Evolutionary conservation across 2,797 vertebrate genomes (phyloP).

Genomic region (Melanotaenia parkinsoni): DNA sequence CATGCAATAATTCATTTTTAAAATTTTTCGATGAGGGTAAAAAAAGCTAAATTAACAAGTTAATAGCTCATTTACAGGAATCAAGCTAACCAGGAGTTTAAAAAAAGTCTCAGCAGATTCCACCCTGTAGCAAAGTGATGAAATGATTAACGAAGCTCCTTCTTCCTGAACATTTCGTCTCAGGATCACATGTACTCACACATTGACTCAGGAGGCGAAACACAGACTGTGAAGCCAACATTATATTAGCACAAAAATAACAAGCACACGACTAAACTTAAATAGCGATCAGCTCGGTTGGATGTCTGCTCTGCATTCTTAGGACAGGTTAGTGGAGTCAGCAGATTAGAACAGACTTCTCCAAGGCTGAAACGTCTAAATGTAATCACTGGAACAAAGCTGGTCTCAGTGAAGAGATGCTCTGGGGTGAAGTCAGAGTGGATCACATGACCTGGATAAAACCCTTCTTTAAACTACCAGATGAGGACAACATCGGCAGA

Average conservation of each 20-base stretch:
- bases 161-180: not conserved
- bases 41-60: too few relatives aligned
- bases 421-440: slow-evolving; percentile 17
- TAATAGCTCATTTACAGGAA: too few relatives aligned
- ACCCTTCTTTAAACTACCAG: slow-evolving; percentile 13
- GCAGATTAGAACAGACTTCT: slow-evolving; percentile 15
- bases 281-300: not conserved
- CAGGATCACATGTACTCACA: not conserved
- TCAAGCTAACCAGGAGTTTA: too few relatives aligned
- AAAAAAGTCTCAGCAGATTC: not conserved
- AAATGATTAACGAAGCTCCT: not conserved
- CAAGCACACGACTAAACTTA: not conserved
- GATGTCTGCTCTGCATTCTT: not conserved
- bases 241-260: not conserved
- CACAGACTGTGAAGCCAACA: not conserved
- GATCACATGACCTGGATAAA: slow-evolving; percentile 45
- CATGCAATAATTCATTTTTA: too few relatives aligned
- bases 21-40: too few relatives aligned
- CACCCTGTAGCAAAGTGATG: not conserved
- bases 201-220: not conserved
- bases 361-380: not conserved
- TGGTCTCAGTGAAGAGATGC: slow-evolving; percentile 35
- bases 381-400: slow-evolving; percentile 44
- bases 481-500: not conserved
- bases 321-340: slow-evolving; percentile 23